phyloP scores from a whole-genome alignment of 2,888 invertebrate species.

The Caenorhabditis parvicauda region DNA sequence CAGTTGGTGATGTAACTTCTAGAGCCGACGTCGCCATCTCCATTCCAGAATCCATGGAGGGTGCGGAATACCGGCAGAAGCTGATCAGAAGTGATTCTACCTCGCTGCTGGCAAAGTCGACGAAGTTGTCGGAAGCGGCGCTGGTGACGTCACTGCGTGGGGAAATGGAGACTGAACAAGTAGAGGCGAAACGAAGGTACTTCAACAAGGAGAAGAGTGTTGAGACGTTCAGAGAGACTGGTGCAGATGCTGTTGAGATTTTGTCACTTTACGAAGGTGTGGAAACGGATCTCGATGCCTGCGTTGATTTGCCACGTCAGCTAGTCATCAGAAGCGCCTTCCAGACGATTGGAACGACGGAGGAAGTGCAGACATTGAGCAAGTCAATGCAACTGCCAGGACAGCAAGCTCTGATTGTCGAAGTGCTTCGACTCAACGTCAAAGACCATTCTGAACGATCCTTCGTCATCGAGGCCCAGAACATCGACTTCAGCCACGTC shows the following conservation, averaged over 20 bases:
- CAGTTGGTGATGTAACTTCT: slow-evolving; percentile 28
- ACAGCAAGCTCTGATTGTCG: slow-evolving; percentile 12
- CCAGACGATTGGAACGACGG: slow-evolving; percentile 38
- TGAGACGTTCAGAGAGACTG: slow-evolving; percentile 29
- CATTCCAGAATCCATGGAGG: slow-evolving; percentile 13
- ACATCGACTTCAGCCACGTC: neutral
- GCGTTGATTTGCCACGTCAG: slow-evolving; percentile 23
- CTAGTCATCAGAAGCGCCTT: slow-evolving; percentile 28
- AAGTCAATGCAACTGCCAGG: slow-evolving; percentile 28
- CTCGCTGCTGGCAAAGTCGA: slow-evolving; percentile 14
- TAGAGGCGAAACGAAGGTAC: slow-evolving; percentile 17
- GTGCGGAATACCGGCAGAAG: slow-evolving; percentile 12
- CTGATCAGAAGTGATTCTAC: slow-evolving; percentile 23
- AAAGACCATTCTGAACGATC: no score
- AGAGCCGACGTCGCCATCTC: slow-evolving; percentile 32
- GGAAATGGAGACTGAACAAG: slow-evolving; percentile 14
- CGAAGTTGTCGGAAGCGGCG: slow-evolving; percentile 17
- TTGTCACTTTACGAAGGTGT: slow-evolving; percentile 51
- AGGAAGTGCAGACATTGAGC: slow-evolving; percentile 38
- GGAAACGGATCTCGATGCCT: slow-evolving; percentile 51
- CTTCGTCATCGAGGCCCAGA: no score
- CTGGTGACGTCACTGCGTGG: slow-evolving; percentile 19
- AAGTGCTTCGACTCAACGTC: no score
- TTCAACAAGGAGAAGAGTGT: slow-evolving; percentile 14
- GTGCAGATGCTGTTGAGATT: slow-evolving; percentile 42